Base-by-base conservation (phyloP, 2,797 vertebrate species). In the Steatocranus sp. region DNA sequence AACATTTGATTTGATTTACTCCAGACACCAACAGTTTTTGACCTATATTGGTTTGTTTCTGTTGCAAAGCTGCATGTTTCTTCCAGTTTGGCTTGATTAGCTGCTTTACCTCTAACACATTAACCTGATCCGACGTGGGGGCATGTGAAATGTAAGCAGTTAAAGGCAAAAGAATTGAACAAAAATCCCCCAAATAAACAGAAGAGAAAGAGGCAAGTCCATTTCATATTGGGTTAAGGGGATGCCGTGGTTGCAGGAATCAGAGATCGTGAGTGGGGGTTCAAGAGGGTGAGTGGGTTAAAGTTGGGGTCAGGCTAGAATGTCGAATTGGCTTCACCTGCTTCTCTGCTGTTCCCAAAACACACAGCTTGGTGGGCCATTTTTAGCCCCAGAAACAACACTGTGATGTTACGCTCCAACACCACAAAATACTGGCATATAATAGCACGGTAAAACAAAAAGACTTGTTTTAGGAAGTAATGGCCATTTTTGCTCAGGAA, bases 11-110 rank as follows among this genome's bases (percentile, higher is more conserved):
- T 94, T 94, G 93, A 90, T 96, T 96, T 92, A 91, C 90, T 94
- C 88, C 87, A 84, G 73, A 82, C 82, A 90, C 77, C 66, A 78
- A 77, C 76, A 79, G 76, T 76, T 66, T 80, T 83, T 63, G 11
- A 58, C 49, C 83, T 88, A 58, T 73, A 75, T 81, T 12, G 83
- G 91, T 89, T 94, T 93, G 95, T 96, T 96, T 95, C 94, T 90
- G 91, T 92, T 92, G 88, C 94, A 96, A 96, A 96, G 95, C 96
- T 96, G 96, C 93, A 81, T 92, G 94, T 94, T 94, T 93, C 82
- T 76, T 87, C 82, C 81, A 75, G 53, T 89, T 81, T 80, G 78
- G 34, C 73, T 77, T 66, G 68, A 81, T 88, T 81, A 14, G 30
- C 53, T 32, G 48, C 36, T 81, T 87, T 54, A 75, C n/a, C 63